Base-by-base conservation (phyloP, 2,113 vertebrate genomes). In the Nannospalax galili region DNA sequence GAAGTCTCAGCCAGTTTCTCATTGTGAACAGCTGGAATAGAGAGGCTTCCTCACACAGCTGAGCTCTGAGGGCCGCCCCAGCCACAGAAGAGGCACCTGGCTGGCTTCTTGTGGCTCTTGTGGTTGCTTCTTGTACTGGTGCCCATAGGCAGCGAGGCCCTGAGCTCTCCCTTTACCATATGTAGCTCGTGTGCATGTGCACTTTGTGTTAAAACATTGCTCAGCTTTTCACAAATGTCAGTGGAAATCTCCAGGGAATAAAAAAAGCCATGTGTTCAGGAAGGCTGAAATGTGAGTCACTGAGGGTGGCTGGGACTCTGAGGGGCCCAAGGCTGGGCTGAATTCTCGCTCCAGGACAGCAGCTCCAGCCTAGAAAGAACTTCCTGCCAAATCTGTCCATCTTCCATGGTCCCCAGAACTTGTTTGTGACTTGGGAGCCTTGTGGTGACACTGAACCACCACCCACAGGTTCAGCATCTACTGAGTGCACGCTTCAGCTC, bases 301-400 rank as follows among this genome's bases (percentile, higher is more conserved):
- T 48, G 20, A 3, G 2, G 26, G 75, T 48, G 20, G 28, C 70
- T 58, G 24, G 30, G 14, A 30, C 24, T 28, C 58, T 81, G 80
- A 60, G 15, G 80, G 58, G 16, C n/a, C 42, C 26, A 64, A 48
- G 64, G 81, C 64, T 69, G 32, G 35, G 62, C 62, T 84, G 17
- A 35, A 20, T 67, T 28, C 40, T 67, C 17, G 20, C 64, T 84
- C 28, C 1, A 30, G 7, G 42, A n/a, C 16, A 14, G 42, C 14
- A 0, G 48, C 62, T 26, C 17, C 22, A 17, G 17, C 82, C 65
- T 10, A 19, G 8, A 30, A 0, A 42, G 14, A 1, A 1, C 56
- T 48, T 14, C 28, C 32, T 37, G 40, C 42, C 16, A 0, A 12
- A 2, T 19, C 1, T 24, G 1, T 52, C 2, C 7, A 1, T 19